These are phyloP conservation scores for Melanotus villosus DNA, from an alignment of 2,888 invertebrate genomes.

Conservation along the genomic window DNA sequence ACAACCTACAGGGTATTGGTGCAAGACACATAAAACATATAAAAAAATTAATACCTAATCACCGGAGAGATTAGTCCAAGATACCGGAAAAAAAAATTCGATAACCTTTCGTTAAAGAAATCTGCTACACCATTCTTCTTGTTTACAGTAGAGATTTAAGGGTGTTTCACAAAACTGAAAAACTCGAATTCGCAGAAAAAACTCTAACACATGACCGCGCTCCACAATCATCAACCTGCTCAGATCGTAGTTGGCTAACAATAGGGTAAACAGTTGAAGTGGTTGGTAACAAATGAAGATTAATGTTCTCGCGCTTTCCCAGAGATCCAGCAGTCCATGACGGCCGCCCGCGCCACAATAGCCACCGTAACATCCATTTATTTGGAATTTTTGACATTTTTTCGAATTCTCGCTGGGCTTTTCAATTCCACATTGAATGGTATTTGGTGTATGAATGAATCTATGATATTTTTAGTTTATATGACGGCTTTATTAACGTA, in stretches of 20 bases:
- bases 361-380: slow-evolving; percentile 58
- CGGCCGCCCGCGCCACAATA: slow-evolving; percentile 50
- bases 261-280: slow-evolving; percentile 66
- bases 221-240: slow-evolving; percentile 53
- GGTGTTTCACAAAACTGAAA: background rate
- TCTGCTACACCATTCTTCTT: too few relatives aligned
- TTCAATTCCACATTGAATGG: slow-evolving; percentile 59
- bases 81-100: too few relatives aligned
- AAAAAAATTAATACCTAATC: too few relatives aligned
- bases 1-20: too few relatives aligned
- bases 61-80: too few relatives aligned
- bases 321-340: slow-evolving; percentile 54
- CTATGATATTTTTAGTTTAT: slow-evolving; percentile 60
- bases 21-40: too few relatives aligned
- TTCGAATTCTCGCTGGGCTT: slow-evolving; percentile 61
- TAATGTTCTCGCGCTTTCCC: slow-evolving; percentile 64
- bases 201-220: slow-evolving; percentile 28
- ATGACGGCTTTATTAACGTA: slow-evolving; percentile 62
- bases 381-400: slow-evolving; percentile 63
- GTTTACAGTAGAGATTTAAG: too few relatives aligned
- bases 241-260: slow-evolving; percentile 60
- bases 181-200: slow-evolving; percentile 10
- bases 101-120: too few relatives aligned
- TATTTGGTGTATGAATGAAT: slow-evolving; percentile 56
- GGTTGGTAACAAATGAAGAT: slow-evolving; percentile 68